Percentiles rank a stretch among this genome's conserved stretches.
Evolutionary conservation across 1,140 invertebrate species (phyloP).

Genomic region (Melitaea cinxia): DNA sequence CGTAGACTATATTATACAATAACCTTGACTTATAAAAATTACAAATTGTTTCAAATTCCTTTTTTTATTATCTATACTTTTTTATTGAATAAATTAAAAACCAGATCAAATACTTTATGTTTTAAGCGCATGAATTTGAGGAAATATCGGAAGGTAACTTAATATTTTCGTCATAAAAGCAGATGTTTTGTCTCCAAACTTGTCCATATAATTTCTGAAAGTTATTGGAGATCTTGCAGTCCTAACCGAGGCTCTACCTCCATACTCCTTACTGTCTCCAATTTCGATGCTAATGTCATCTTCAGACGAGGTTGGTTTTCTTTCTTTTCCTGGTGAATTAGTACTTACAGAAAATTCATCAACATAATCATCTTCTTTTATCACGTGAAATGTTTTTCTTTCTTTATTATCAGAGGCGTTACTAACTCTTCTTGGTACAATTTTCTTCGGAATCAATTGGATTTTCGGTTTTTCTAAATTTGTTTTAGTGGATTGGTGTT

Average conservation of each 20-base stretch:
- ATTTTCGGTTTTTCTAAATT: slow-evolving; percentile 18
- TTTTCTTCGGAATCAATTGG: slow-evolving; percentile 4
- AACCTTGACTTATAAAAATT: too few species aligned
- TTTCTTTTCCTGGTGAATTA: slow-evolving; percentile 29
- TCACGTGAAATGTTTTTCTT: slow-evolving; percentile 36
- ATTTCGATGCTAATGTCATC: slow-evolving; percentile 41
- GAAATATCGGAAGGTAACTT: slow-evolving; percentile 55
- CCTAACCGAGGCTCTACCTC: slow-evolving; percentile 36
- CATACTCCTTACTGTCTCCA: slow-evolving; percentile 48
- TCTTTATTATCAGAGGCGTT: slow-evolving; percentile 28
- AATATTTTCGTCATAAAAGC: slow-evolving; percentile 47
- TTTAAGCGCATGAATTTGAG: slow-evolving; percentile 41
- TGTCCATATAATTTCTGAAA: slow-evolving; percentile 42
- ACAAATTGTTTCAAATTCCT: too few species aligned
- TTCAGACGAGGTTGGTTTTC: slow-evolving; percentile 34
- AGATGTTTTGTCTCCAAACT: slow-evolving; percentile 47
- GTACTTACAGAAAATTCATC: slow-evolving; percentile 43
- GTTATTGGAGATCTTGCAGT: slow-evolving; percentile 50
- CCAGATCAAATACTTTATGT: too few species aligned
- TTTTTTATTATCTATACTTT: too few species aligned
- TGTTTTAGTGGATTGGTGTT: not conserved
- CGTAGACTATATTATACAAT: too few species aligned
- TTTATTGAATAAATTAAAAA: too few species aligned
- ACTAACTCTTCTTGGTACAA: slow-evolving; percentile 4
- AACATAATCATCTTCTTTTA: slow-evolving; percentile 54